A percentile compares a stretch with the other conserved stretches of the same genome.
Conservation (phyloP, 37 sponge, comb jelly and placozoan genomes). For the Agelas oroides region DNA sequence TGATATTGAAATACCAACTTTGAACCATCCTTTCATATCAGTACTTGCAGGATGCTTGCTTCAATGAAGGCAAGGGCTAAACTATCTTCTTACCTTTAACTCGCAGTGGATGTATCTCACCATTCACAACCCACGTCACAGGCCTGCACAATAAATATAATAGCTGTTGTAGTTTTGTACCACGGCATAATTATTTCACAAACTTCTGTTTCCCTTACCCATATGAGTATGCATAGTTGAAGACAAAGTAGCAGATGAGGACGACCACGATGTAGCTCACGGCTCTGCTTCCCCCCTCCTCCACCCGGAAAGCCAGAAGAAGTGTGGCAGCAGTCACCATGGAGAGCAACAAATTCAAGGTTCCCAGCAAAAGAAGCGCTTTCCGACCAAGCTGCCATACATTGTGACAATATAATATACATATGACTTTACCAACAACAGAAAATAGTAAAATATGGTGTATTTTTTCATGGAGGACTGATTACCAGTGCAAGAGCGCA, state of each 20-base stretch:
- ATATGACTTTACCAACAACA: no score
- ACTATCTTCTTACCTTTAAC: constrained; percentile 43
- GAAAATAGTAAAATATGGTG: no score
- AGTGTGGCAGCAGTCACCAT: constrained; percentile 23
- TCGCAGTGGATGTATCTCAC: constrained; percentile 73
- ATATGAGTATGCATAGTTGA: constrained; percentile 60
- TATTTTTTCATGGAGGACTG: no score
- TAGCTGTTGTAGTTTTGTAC: background rate
- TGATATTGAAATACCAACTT: no score
- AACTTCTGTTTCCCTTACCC: no score
- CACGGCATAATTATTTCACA: background rate
- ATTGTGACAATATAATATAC: no score
- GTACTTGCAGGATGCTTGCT: no score
- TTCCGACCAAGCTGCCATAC: constrained; percentile 51
- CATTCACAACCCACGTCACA: constrained; percentile 64
- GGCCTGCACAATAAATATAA: constrained; percentile 23
- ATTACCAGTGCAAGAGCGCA: no score
- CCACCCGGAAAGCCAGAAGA: constrained; percentile 7
- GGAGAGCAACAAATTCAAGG: constrained; percentile 45
- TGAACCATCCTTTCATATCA: background rate
- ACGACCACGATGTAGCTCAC: constrained; percentile 32
- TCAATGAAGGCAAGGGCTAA: no score
- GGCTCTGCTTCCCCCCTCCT: background rate
- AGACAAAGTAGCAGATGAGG: constrained; percentile 54
- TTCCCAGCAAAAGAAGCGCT: constrained; percentile 49